Evolutionary conservation across 2,797 vertebrate species (phyloP).

Genomic region (Brotula barbata): DNA sequence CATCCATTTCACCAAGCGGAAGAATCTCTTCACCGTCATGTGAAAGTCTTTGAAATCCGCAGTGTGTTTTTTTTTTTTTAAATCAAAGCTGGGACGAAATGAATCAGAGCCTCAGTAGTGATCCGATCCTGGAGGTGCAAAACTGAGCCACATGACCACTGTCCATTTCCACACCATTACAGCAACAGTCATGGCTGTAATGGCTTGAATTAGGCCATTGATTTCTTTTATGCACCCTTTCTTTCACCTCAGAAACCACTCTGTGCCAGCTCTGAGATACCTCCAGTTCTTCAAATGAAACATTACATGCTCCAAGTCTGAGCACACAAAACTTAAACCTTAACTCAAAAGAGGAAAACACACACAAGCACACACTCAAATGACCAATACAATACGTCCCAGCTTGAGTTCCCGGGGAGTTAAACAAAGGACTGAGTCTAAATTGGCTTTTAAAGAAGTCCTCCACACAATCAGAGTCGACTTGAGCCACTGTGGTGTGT

Average conservation of each 20-base stretch:
- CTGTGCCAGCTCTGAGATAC: constrained; percentile 62
- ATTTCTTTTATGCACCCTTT: constrained; percentile 62
- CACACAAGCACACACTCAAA: constrained; percentile 27
- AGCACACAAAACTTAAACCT: constrained; percentile 40
- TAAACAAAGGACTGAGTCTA: constrained; percentile 68
- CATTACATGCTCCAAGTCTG: constrained; percentile 59
- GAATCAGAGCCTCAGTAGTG: constrained; percentile 68
- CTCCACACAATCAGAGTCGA: constrained; percentile 63
- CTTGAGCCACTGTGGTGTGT: constrained; percentile 63
- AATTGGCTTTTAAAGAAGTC: constrained; percentile 75
- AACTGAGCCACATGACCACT: constrained; percentile 72
- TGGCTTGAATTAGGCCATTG: constrained; percentile 72
- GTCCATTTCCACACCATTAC: constrained; percentile 75
- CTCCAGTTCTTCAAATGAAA: constrained; percentile 62
- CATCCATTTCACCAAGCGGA: constrained; percentile 44
- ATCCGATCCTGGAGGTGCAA: constrained; percentile 66
- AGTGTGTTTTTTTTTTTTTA: constrained; percentile 24
- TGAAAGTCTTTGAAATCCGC: constrained; percentile 71
- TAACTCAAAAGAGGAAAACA: constrained; percentile 18
- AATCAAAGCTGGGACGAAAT: constrained; percentile 72
- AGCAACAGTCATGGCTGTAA: constrained; percentile 74
- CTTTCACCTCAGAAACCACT: constrained; percentile 56
- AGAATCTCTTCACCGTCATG: constrained; percentile 63
- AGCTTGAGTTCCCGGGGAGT: constrained; percentile 60
- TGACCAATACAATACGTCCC: constrained; percentile 48